Evolutionary conservation across 2,113 vertebrate genomes (phyloP), one percentile per base, ranked within the genome.

Genomic region (Laticauda laticaudata): DNA sequence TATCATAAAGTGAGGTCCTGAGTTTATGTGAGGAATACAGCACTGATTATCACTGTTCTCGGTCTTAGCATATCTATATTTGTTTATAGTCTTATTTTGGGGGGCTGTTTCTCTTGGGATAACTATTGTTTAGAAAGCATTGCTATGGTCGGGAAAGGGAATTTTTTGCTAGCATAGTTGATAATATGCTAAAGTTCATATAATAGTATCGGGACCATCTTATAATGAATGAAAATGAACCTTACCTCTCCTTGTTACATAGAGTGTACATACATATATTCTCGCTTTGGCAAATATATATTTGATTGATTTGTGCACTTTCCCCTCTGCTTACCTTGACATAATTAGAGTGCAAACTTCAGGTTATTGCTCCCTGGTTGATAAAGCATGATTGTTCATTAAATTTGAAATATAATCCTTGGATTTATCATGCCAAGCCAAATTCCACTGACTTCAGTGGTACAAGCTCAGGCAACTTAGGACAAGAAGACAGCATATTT

Each of bases 1-100:
- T 55, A 93, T 88, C 96, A 96, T 94, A 96, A 90, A 94, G 96
- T 92, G 96, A 95, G 95, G 94, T 89, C 90, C 95, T 95, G 96
- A 93, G 95, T 96, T 94, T 90, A 92, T 93, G 92, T 94, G 96
- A 96, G 95, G 95, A 95, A 92, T 0, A 8, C 92, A 94, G 96
- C 93, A 96, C 95, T 94, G 95, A 96, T 81, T 39, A 81, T 81
- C 75, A 81, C 75, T 81, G 75, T 43, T 81, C 34, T 81, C 34
- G 3, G 75, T 81, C 75, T 81, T 81, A 43, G 75, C 75, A 43
- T 81, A 43, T 43, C 75, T 81, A 21, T 81, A 43, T 81, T 39
- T 81, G 75, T 43, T 95, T 85, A 92, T 96, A 97, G 95, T 94
- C 95, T 95, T 96, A 95, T 94, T 88, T 90, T 61, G 90, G 93